Conservation (phyloP, 2,797 vertebrate genomes). For the Rhabdomys pumilio region DNA sequence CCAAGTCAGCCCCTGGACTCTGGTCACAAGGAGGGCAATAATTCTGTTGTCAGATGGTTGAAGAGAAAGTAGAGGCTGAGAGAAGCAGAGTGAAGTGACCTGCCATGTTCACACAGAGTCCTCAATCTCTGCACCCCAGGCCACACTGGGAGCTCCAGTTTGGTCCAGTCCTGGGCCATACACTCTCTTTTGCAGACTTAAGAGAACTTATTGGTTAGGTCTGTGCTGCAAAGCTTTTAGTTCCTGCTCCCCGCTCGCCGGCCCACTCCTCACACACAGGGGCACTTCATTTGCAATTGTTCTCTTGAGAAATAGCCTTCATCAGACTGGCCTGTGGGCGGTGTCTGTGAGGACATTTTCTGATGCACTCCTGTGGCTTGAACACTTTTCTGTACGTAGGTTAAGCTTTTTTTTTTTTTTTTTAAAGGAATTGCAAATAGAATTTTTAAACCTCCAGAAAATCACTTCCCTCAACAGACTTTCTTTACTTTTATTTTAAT, state of each 20-base stretch:
- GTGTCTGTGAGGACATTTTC: neutral
- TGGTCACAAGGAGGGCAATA: neutral
- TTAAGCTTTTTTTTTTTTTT: neutral
- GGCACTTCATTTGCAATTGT: neutral
- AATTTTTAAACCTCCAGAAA: conserved; percentile 38
- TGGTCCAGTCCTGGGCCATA: rapidly evolving
- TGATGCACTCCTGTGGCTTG: neutral
- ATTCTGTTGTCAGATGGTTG: neutral
- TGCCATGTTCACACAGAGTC: neutral
- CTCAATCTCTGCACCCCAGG: neutral
- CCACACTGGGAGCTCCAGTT: neutral
- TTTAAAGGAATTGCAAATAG: neutral
- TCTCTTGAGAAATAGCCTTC: neutral
- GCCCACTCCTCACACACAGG: neutral
- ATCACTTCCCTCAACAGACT: conserved; percentile 16
- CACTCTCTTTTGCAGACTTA: neutral
- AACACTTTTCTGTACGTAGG: neutral
- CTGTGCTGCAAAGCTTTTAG: conserved; percentile 19
- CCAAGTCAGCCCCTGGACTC: neutral
- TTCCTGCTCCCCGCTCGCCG: neutral
- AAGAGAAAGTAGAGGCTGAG: neutral
- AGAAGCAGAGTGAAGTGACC: neutral
- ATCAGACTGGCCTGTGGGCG: neutral
- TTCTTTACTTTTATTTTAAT: conserved; percentile 33
- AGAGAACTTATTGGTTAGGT: neutral